Base-by-base conservation (phyloP, 2,113 vertebrate species). In the Oxyruncus cristatus region DNA sequence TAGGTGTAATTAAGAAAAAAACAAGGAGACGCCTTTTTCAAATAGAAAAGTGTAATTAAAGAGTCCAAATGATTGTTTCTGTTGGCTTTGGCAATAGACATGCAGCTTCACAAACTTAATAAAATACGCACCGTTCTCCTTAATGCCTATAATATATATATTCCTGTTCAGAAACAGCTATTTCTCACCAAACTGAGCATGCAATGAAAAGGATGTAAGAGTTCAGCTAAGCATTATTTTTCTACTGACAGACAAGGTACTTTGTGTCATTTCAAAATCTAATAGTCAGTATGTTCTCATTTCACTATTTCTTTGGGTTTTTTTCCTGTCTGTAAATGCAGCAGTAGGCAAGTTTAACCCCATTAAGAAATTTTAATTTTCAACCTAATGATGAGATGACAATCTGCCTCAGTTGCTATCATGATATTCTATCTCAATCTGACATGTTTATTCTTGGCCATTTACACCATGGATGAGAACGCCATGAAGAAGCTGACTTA, bases 391-490 rank as follows among this genome's bases (percentile, higher is more conserved):
- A 94, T 79, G 81, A 96, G 86, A 94, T 65, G 52, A 78, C 41
- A 93, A 15, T 78, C 80, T 92, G 70, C 91, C 95, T 93, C 76
- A 37, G 70, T 79, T 82, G 68, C 42, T 94, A 86, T 89, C 91
- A 87, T 76, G 62, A 93, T 93, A 81, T 94, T 95, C 91, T 88
- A 14, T 93, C 79, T 96, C 46, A 74, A 94, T 67, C 24, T 96
- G 95, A 96, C 66, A 68, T 94, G 56, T 97, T 98, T 96, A 96
- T 96, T 95, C 82, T 96, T 66, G 83, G 72, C 44, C 87, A 81
- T 97, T 97, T 96, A 95, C 58, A 90, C 47, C 23, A 17, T 82
- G 67, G 65, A 88, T 88, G 80, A 90, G 52, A 97, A 93, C 75
- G 35, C 62, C 92, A 92, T 27, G 72, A 93, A 93, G 72, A 26